Conservation (phyloP, 2,888 invertebrate genomes). For the Drosophila sordidula region DNA sequence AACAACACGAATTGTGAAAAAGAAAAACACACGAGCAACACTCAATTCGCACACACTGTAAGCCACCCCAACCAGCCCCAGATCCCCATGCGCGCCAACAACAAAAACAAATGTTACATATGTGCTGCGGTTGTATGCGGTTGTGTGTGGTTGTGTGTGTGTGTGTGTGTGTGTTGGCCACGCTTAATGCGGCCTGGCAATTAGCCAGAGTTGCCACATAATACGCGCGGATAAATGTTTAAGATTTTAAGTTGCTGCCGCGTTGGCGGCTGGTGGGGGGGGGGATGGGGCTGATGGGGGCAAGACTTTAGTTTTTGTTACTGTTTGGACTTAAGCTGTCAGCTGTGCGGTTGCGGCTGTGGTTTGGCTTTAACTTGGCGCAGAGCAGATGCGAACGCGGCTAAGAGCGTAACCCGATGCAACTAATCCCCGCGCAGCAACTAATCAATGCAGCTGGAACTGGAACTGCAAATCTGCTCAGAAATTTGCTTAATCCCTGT, state of each 20-base stretch:
- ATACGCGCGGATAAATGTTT: slow-evolving; percentile 83
- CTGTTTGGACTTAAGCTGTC: slow-evolving; percentile 72
- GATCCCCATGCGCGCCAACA: not conserved
- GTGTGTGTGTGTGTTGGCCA: slow-evolving; percentile 43
- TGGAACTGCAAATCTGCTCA: slow-evolving; percentile 65
- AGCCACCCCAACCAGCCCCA: slow-evolving; percentile 4
- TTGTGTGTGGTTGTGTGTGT: slow-evolving; percentile 3
- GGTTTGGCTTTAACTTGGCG: slow-evolving; percentile 36
- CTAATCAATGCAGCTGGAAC: slow-evolving; percentile 47
- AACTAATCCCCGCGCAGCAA: slow-evolving; percentile 52
- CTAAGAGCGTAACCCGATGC: slow-evolving; percentile 52
- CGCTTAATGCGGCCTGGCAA: slow-evolving; percentile 79
- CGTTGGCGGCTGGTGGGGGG: not conserved
- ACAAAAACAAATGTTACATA: slow-evolving; percentile 33
- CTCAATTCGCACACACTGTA: slow-evolving; percentile 50
- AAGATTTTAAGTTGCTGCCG: slow-evolving; percentile 76
- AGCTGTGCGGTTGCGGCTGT: slow-evolving; percentile 63
- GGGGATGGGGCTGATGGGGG: not conserved
- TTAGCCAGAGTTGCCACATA: slow-evolving; percentile 83
- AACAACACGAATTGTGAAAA: slow-evolving; percentile 18
- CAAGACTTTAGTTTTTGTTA: slow-evolving; percentile 49
- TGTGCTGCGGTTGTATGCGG: not conserved
- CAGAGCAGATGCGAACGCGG: slow-evolving; percentile 35
- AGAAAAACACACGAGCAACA: slow-evolving; percentile 25
- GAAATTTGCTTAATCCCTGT: slow-evolving; percentile 81